Evolutionary conservation across 2,797 vertebrate genomes (phyloP), one percentile per base, ranked within the genome.

Genomic region (Micromesistius poutassou): DNA sequence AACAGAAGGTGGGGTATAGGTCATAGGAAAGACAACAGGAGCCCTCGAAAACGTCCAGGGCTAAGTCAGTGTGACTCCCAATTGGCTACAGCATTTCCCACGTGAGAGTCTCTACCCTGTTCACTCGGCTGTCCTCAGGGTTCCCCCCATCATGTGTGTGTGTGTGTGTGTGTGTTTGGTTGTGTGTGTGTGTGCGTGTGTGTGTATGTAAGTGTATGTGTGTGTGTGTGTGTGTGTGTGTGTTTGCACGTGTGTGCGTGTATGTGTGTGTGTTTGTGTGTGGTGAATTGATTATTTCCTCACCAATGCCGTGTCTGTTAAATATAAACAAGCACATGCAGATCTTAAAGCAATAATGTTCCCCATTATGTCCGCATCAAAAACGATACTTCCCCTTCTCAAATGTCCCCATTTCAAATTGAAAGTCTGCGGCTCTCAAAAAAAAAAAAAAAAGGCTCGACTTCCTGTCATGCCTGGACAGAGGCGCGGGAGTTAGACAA

Each of bases 401-500:
- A 85, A 84, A 77, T 66, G 78, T 79, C 86, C 79, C 13, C 42
- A 5, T 14, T 75, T 73, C 72, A 85, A 83, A 81, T 83, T 68
- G 42, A 77, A 77, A 83, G 81, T 83, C 72, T 13, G 8, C 13
- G 16, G 78, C 71, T 13, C 76, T 77, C 71, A 74, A 79, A 77
- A 73, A 79, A 72, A 30, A 19, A 74, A 79, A 77, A 73, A 79
- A 72, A 30, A 19, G 10, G 25, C 0, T 16, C 2, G 28, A 30
- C 68, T 13, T 25, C 19, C 55, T 62, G 55, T 62, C 55, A 62
- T 25, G 55, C 82, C n/a, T 84, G 3, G 40, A 77, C 81, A 85
- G 80, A 76, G 80, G 79, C 85, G 78, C 75, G 74, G 83, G 82
- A 78, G 81, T 81, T 85, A 88, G 83, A 92, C 91, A 87, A 91